A percentile compares a stretch with the other conserved stretches of the same genome.
Conservation (phyloP, 2,797 vertebrate species). For the Chaetophractus vellerosus region DNA sequence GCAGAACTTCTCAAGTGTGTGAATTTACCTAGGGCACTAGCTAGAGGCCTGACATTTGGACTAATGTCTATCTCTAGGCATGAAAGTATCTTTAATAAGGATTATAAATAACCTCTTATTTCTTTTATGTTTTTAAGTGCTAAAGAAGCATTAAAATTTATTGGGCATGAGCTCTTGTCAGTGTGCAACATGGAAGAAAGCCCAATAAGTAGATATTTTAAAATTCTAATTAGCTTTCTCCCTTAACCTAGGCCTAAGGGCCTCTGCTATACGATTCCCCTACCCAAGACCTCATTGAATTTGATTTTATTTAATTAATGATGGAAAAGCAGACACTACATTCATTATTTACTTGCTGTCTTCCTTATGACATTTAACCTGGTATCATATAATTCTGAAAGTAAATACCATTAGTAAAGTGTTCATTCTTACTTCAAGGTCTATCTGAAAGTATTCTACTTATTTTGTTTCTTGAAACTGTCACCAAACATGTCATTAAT, state of each 20-base stretch:
- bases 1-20: background rate
- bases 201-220: background rate
- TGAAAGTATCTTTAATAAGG: background rate
- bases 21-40: background rate
- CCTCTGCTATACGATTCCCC: background rate
- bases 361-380: conserved; percentile 44
- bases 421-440: background rate
- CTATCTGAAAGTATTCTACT: conserved; percentile 27
- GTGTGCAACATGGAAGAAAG: background rate
- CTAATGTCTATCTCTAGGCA: background rate
- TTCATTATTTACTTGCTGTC: background rate
- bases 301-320: conserved; percentile 64
- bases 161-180: background rate
- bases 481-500: conserved; percentile 33
- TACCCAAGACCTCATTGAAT: background rate
- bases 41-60: background rate
- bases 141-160: conserved; percentile 16
- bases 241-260: background rate
- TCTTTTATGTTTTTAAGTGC: conserved; percentile 46
- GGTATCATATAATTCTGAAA: conserved; percentile 31
- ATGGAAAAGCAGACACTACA: background rate
- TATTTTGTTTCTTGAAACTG: conserved; percentile 52
- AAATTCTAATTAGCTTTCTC: conserved; percentile 6
- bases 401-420: background rate
- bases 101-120: background rate